phyloP scores from a whole-genome alignment of 2,797 vertebrate genomes.

The Pterois miles region DNA sequence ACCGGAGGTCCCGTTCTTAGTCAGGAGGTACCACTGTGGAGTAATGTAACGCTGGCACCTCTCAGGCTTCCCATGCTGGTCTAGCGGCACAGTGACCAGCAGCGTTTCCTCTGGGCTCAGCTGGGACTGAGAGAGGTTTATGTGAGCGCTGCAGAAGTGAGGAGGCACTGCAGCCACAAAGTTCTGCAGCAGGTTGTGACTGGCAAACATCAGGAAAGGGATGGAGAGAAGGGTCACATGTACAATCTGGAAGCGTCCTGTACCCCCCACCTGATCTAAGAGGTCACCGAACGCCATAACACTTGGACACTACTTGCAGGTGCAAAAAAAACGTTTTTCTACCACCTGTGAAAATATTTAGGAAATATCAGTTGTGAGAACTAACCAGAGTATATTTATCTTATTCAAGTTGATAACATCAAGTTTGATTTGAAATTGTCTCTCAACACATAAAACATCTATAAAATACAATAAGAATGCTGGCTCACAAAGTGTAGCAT shows the following conservation, averaged over 20 bases:
- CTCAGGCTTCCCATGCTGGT: slow-evolving; percentile 66
- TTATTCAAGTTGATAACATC: not conserved
- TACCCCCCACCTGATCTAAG: slow-evolving; percentile 86
- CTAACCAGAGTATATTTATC: not conserved
- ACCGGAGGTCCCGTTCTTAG: slow-evolving; percentile 62
- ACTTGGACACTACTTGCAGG: not conserved
- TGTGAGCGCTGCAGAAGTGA: slow-evolving; percentile 80
- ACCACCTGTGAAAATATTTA: slow-evolving; percentile 26
- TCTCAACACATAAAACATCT: not conserved
- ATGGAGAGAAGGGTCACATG: slow-evolving; percentile 81
- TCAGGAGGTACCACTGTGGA: slow-evolving; percentile 85
- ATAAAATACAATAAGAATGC: not conserved
- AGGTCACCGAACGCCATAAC: slow-evolving; percentile 88
- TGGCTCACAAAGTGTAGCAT: not conserved
- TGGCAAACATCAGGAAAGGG: slow-evolving; percentile 88
- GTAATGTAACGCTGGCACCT: slow-evolving; percentile 79
- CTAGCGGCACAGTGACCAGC: slow-evolving; percentile 76
- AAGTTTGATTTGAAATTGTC: slow-evolving; percentile 18
- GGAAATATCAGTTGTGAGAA: not conserved
- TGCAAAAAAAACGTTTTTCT: not conserved
- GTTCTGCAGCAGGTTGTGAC: slow-evolving; percentile 93
- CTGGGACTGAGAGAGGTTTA: slow-evolving; percentile 54
- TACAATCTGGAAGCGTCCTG: slow-evolving; percentile 88
- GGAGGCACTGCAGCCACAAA: slow-evolving; percentile 82
- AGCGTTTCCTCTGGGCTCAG: slow-evolving; percentile 54